phyloP scores from a whole-genome alignment of 2,797 vertebrate genomes.

The Tauraco hartlaubi region DNA sequence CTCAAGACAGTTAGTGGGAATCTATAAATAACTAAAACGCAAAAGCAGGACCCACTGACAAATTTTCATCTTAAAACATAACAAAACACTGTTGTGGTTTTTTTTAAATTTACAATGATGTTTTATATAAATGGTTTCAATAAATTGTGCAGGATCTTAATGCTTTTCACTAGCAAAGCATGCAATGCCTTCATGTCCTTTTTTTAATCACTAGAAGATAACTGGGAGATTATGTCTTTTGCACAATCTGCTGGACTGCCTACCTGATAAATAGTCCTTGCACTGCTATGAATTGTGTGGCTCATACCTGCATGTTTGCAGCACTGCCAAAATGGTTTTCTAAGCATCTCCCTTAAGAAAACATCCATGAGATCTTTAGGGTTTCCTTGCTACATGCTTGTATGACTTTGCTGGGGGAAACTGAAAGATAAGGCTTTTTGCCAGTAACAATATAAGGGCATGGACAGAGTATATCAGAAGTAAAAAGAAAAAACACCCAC shows the following conservation, averaged over 20 bases:
- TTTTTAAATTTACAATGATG: background rate
- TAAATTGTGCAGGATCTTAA: background rate
- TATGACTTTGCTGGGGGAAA: background rate
- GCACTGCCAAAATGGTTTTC: background rate
- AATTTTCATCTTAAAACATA: slow-evolving; percentile 27
- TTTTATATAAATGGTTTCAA: background rate
- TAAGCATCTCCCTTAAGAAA: background rate
- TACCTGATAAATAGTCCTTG: background rate
- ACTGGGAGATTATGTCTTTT: background rate
- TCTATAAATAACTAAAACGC: slow-evolving; percentile 38
- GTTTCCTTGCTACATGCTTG: background rate
- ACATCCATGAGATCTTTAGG: background rate
- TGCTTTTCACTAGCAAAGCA: background rate
- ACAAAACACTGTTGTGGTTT: background rate
- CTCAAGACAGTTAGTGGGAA: background rate
- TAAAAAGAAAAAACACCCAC: background rate
- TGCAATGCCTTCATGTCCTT: background rate
- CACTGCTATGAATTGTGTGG: background rate
- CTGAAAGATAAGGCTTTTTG: background rate
- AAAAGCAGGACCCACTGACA: background rate
- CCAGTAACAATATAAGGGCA: background rate
- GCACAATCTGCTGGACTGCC: background rate
- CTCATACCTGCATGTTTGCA: background rate
- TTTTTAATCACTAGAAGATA: background rate
- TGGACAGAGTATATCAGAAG: background rate